Percentiles rank a stretch among this genome's conserved stretches.
Evolutionary conservation across 2,113 vertebrate species (phyloP).

Genomic region (Urocynchramus pylzowi): DNA sequence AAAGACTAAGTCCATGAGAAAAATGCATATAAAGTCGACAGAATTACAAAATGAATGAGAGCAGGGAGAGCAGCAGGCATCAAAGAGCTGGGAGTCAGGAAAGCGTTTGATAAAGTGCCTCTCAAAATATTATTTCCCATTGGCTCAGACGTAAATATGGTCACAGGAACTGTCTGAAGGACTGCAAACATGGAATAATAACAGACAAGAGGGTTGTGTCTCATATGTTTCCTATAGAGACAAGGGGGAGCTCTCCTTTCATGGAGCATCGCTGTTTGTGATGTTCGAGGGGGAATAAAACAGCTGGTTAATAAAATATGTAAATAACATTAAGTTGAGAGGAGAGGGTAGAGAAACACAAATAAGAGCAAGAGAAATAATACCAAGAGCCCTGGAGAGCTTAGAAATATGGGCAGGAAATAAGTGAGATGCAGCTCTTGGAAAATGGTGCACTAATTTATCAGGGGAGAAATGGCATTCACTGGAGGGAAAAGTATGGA

Average conservation of each 20-base stretch:
- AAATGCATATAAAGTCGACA: background rate
- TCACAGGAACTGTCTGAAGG: background rate
- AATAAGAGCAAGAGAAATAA: background rate
- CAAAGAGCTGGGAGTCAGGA: constrained; percentile 13
- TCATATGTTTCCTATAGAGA: background rate
- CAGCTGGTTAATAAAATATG: constrained; percentile 39
- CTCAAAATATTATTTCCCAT: constrained; percentile 29
- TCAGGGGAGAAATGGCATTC: background rate
- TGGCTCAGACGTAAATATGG: constrained; percentile 29
- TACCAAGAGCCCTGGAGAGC: background rate
- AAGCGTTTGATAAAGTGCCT: background rate
- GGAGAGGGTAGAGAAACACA: background rate
- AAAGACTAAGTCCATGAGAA: background rate
- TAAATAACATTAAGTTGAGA: background rate
- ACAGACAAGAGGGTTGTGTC: background rate
- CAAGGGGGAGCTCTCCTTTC: background rate
- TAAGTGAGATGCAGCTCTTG: background rate
- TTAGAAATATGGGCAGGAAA: background rate
- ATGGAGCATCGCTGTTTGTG: background rate
- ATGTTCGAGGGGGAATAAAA: background rate
- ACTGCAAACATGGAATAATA: constrained; percentile 7
- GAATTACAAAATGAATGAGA: background rate
- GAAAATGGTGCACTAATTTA: background rate
- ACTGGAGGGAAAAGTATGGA: background rate
- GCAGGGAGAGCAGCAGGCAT: constrained; percentile 19